Percentiles rank a stretch among this genome's conserved stretches.
phyloP scores from a whole-genome alignment of 2,113 vertebrate species.

The Centropristis striata region DNA sequence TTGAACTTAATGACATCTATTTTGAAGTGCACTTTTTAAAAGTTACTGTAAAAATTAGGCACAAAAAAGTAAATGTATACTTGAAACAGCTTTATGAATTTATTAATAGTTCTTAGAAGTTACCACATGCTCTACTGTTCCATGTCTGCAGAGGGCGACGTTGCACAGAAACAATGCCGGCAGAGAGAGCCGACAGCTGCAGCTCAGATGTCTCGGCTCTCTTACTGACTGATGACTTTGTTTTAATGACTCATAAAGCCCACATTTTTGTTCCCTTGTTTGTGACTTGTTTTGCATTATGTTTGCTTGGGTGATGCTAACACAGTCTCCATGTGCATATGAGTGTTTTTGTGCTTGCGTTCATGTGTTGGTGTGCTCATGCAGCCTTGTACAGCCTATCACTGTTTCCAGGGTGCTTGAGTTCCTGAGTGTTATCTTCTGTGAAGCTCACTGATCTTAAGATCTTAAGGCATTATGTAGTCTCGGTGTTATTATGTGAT shows the following conservation, averaged over 20 bases:
- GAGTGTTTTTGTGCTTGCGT: conserved; percentile 16
- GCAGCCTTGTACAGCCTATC: background rate
- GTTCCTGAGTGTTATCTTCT: conserved; percentile 55
- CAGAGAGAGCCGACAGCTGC: conserved; percentile 58
- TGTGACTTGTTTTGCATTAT: conserved; percentile 41
- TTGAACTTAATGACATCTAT: too few species aligned
- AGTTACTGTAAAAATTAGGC: too few species aligned
- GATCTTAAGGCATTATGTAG: conserved; percentile 48
- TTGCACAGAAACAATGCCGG: conserved; percentile 48
- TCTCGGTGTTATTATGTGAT: conserved; percentile 65
- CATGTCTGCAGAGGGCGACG: conserved; percentile 69
- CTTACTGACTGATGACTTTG: conserved; percentile 55
- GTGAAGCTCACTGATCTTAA: conserved; percentile 32
- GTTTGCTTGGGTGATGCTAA: conserved; percentile 12
- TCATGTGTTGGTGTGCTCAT: conserved; percentile 32
- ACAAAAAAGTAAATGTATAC: too few species aligned
- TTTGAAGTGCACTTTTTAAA: too few species aligned
- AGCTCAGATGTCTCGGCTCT: conserved; percentile 70
- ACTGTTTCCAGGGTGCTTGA: conserved; percentile 27
- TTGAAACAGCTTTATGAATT: too few species aligned
- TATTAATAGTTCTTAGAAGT: too few species aligned
- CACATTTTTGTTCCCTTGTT: conserved; percentile 32
- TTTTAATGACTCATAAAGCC: conserved; percentile 63
- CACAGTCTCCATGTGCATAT: conserved; percentile 36
- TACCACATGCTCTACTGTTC: background rate